Percentiles rank a stretch among this genome's conserved stretches.
These are phyloP conservation scores for Brenthis ino DNA, from an alignment of 2,888 invertebrate genomes.

Conservation along the genomic window DNA sequence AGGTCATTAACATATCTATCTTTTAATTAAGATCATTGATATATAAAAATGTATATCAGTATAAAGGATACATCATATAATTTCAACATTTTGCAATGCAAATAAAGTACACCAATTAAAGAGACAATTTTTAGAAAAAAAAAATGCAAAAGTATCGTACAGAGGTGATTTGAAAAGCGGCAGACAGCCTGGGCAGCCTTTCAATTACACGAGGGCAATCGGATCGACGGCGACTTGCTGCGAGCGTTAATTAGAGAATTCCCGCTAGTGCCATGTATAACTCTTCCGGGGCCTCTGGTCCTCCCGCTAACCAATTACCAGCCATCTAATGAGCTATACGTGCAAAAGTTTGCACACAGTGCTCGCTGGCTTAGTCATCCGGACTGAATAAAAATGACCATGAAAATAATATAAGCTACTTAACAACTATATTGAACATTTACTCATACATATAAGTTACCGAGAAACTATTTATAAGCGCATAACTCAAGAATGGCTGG, in stretches of 20 bases:
- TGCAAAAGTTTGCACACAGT: slow-evolving; percentile 65
- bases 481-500: too few species aligned
- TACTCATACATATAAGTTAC: too few species aligned
- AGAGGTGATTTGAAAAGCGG: slow-evolving; percentile 42
- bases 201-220: slow-evolving; percentile 58
- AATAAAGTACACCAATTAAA: background rate
- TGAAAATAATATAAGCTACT: background rate
- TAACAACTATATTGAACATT: too few species aligned
- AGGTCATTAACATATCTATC: too few species aligned
- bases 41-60: too few species aligned
- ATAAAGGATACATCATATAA: too few species aligned
- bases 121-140: background rate
- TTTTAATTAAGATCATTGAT: too few species aligned
- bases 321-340: slow-evolving; percentile 65
- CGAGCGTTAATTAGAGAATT: slow-evolving; percentile 71
- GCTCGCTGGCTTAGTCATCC: slow-evolving; percentile 27
- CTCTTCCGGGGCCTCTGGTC: slow-evolving; percentile 54
- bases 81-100: too few species aligned
- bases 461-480: too few species aligned
- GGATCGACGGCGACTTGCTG: slow-evolving; percentile 46
- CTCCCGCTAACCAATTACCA: slow-evolving; percentile 74
- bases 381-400: background rate
- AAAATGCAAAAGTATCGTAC: slow-evolving; percentile 6
- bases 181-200: slow-evolving; percentile 49
- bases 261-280: slow-evolving; percentile 53